A percentile compares a stretch with the other conserved stretches of the same genome.
Evolutionary conservation across 1,140 invertebrate species (phyloP).

Genomic region (Eriosoma lanigerum): DNA sequence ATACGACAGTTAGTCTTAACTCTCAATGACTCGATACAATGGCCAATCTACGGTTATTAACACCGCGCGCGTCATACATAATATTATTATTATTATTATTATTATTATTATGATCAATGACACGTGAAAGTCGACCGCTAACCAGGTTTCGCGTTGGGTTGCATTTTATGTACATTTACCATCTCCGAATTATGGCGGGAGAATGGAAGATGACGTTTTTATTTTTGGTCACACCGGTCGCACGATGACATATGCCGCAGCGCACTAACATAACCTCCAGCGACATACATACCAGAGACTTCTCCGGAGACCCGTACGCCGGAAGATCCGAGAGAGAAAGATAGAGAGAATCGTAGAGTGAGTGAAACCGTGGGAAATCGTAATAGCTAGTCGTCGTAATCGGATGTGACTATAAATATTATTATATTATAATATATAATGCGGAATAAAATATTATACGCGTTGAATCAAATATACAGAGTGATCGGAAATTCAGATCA

Average conservation of each 20-base stretch:
- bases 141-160: background rate
- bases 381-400: background rate
- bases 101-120: background rate
- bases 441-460: too few relatives aligned
- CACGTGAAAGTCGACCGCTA: background rate
- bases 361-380: slow-evolving; percentile 2
- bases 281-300: background rate
- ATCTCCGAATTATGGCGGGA: background rate
- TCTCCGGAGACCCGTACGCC: background rate
- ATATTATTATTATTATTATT: background rate
- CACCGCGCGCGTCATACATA: background rate
- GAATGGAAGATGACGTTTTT: background rate
- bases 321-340: background rate
- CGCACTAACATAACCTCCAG: too few relatives aligned
- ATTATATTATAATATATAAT: background rate
- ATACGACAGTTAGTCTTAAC: background rate
- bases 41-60: background rate
- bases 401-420: background rate
- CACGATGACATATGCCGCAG: background rate
- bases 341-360: background rate
- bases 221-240: slow-evolving; percentile 3
- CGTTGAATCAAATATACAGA: too few relatives aligned
- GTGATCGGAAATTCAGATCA: too few relatives aligned
- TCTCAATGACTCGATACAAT: background rate
- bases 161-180: too few relatives aligned